Conservation (phyloP, 2,797 vertebrate genomes). For the Paedocypris micromegethes region DNA sequence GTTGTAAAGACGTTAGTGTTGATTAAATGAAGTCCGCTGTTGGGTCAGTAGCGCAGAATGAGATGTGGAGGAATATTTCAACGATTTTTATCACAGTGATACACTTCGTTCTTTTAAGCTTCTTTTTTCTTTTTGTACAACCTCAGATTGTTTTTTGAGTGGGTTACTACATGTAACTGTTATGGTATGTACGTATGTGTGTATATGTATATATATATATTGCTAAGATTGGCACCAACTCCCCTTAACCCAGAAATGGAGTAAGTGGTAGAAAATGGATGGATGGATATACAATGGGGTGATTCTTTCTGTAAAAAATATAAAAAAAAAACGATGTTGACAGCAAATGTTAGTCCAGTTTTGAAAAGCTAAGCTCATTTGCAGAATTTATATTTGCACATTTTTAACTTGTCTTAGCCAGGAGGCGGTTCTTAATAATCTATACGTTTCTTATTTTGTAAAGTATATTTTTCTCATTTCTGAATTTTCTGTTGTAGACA, state of each 20-base stretch:
- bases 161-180: too few relatives aligned
- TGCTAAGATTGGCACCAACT: too few relatives aligned
- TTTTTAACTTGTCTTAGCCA: conserved; percentile 44
- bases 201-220: too few relatives aligned
- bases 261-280: too few relatives aligned
- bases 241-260: too few relatives aligned
- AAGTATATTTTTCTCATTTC: conserved; percentile 36
- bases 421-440: conserved; percentile 40
- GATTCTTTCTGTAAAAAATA: neutral
- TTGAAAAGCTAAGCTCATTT: conserved; percentile 46
- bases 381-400: conserved; percentile 50
- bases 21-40: conserved; percentile 18
- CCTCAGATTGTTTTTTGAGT: neutral
- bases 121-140: conserved; percentile 1
- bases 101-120: neutral
- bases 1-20: conserved; percentile 29
- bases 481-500: conserved; percentile 26
- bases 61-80: conserved; percentile 14
- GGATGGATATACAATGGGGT: too few relatives aligned
- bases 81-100: conserved; percentile 8
- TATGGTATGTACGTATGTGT: too few relatives aligned
- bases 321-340: conserved; percentile 13
- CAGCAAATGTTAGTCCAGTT: conserved; percentile 8
- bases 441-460: conserved; percentile 34
- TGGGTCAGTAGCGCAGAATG: conserved; percentile 10